Evolutionary conservation across 2,888 invertebrate species (phyloP).

Genomic region (Dicranocentrus wangi): DNA sequence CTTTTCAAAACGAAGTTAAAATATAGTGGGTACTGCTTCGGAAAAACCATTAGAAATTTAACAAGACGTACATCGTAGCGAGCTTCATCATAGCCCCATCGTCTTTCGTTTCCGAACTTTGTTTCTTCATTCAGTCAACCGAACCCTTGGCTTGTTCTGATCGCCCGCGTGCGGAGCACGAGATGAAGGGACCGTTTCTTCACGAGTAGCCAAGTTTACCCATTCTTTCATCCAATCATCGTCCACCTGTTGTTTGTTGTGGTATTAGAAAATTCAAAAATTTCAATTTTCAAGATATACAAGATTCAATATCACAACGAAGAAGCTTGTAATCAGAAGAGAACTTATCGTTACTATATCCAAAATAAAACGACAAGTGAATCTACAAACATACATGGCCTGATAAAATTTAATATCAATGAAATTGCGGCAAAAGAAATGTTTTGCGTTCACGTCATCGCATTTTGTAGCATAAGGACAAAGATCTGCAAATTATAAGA

Average conservation of each 20-base stretch:
- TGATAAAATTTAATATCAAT: background rate
- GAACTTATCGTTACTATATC: background rate
- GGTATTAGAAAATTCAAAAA: background rate
- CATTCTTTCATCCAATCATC: no score
- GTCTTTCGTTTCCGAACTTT: no score
- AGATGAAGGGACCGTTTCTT: no score
- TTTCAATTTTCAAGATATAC: background rate
- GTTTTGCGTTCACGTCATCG: background rate
- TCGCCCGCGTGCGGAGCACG: no score
- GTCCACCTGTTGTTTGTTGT: background rate
- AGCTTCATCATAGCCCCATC: no score
- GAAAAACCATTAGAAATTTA: no score
- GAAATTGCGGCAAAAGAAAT: background rate
- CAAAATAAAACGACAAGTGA: slow-evolving; percentile 4
- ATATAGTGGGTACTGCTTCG: no score
- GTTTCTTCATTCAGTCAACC: background rate
- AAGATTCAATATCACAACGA: background rate
- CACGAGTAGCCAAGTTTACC: no score
- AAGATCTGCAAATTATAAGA: background rate
- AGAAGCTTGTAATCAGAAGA: slow-evolving; percentile 3
- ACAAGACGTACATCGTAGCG: no score
- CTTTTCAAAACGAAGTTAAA: no score
- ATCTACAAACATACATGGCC: slow-evolving; percentile 4
- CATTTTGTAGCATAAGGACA: slow-evolving; percentile 2
- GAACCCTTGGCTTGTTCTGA: no score